These are phyloP conservation scores for Strix aluco DNA, from an alignment of 2,113 vertebrate genomes.

Conservation along the genomic window DNA sequence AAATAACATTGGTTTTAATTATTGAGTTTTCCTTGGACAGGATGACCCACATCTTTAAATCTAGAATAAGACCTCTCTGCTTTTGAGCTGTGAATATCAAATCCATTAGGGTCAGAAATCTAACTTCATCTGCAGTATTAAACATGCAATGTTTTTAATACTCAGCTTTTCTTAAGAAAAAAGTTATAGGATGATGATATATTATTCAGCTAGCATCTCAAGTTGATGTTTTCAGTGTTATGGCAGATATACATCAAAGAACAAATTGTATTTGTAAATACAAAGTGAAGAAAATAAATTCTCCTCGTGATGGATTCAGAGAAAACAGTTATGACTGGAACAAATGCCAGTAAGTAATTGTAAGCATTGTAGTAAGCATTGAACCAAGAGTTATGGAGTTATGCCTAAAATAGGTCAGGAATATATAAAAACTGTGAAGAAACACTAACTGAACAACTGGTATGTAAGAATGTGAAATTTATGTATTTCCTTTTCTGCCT, in stretches of 20 bases:
- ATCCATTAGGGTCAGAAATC: neutral
- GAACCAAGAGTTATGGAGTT: neutral
- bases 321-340: neutral
- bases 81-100: constrained; percentile 23
- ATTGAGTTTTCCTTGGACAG: constrained; percentile 18
- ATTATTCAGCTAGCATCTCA: neutral
- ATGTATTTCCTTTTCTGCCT: neutral
- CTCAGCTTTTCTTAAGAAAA: neutral
- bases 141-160: neutral
- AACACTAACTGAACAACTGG: neutral
- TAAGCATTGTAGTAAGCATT: neutral
- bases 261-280: neutral
- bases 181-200: neutral
- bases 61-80: neutral
- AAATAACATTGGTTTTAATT: neutral
- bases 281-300: neutral
- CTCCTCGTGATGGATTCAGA: neutral
- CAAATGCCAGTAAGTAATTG: neutral
- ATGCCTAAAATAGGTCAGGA: neutral
- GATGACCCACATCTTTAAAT: constrained; percentile 9
- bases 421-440: neutral
- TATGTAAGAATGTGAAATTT: neutral
- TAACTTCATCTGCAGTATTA: constrained; percentile 9
- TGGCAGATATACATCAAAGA: neutral
- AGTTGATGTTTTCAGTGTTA: neutral